Base-by-base conservation (phyloP, 2,797 vertebrate species). In the Sebastes variabilis region DNA sequence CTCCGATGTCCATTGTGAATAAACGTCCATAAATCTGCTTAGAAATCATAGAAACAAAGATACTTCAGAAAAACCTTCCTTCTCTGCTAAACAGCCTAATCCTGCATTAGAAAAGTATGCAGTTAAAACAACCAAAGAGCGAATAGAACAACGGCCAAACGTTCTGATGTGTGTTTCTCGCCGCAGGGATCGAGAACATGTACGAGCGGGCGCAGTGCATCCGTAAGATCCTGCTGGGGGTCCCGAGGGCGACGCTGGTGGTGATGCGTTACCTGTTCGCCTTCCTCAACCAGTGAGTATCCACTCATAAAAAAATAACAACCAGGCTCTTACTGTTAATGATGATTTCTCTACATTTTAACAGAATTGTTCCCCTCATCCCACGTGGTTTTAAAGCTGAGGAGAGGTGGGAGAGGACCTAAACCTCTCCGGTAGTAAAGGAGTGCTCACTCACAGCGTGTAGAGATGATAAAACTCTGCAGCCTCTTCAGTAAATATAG, bases 251-350 rank as follows among this genome's bases (percentile, higher is more conserved):
- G 1, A 96, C 97, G 72, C 96, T 99, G 77, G 97, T 99, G 87
- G 97, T 99, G 94, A 98, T 99, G 97, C 97, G 99, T 87, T 99
- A 99, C 94, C 97, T 99, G 93, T 99, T 99, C 38, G 97, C 99
- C 90, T 99, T 99, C 95, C 98, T 99, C 88, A 99, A 99, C 93
- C 99, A 99, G 99, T 99, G 95, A 99, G 99, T 98, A 11, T 46
- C 81, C 71, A 18, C 79, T 79, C 12, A 2, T 66, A 66, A 60
- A 64, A n/a, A n/a, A 22, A 42, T 18, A 9, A 24, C 12, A 72
- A 32, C 4, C 36, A 27, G 65, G 11, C 42, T 29, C 70, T 81
- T 7, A 12, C 46, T 8, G 49, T 27, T 52, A 18, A 54, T 24
- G 66, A 59, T 32, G 8, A 52, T 71, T 81, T 72, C 22, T 56